Conservation (phyloP, 2,888 invertebrate species). For the Calephelis perditalis region DNA sequence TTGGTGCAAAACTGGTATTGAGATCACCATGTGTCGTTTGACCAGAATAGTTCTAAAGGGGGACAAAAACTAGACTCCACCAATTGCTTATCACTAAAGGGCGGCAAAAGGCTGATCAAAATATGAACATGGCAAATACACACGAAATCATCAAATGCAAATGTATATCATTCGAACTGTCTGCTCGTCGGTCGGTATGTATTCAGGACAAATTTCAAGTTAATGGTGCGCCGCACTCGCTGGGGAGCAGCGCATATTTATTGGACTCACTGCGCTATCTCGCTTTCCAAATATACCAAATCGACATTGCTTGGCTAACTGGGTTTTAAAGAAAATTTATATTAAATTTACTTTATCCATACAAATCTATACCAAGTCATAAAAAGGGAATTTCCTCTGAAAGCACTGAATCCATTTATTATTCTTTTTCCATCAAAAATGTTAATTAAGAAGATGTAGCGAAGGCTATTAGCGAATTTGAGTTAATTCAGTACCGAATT, state of each 20-base stretch:
- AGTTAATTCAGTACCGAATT: not conserved
- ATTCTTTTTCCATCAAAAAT: too few relatives aligned
- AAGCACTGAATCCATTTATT: too few relatives aligned
- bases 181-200: slow-evolving; percentile 16
- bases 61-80: too few relatives aligned
- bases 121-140: not conserved
- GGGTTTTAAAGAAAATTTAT: not conserved
- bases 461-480: too few relatives aligned
- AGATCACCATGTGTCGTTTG: too few relatives aligned
- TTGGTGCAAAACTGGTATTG: too few relatives aligned
- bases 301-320: slow-evolving; percentile 26
- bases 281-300: slow-evolving; percentile 25
- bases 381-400: too few relatives aligned
- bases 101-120: not conserved
- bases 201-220: slow-evolving; percentile 26
- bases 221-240: slow-evolving; percentile 19
- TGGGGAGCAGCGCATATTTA: slow-evolving; percentile 25
- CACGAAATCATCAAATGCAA: not conserved
- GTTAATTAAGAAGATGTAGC: too few relatives aligned
- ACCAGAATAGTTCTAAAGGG: too few relatives aligned
- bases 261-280: slow-evolving; percentile 25
- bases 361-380: too few relatives aligned
- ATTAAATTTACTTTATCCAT: too few relatives aligned
- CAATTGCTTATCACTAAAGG: too few relatives aligned
- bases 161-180: not conserved